Evolutionary conservation across 2,113 vertebrate species (phyloP), one percentile per base, ranked within the genome.

Genomic region (Hydropotes inermis): DNA sequence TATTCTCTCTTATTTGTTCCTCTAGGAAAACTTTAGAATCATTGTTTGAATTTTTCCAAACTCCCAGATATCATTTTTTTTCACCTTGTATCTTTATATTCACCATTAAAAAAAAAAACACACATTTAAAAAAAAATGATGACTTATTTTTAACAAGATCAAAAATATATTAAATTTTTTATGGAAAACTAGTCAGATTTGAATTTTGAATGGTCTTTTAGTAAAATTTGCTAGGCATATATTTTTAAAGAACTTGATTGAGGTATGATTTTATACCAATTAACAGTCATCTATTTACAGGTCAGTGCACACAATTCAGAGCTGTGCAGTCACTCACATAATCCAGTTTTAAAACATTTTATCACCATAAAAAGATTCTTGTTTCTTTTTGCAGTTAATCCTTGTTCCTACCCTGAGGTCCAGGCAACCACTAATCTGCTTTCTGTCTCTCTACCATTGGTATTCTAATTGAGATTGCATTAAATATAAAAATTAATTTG

Each of bases 241-340:
- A 67, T 94, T 96, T 79, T 96, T 30, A 96, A 97, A 94, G 57
- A 3, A 95, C 23, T 55, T 61, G 57, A 82, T 87, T 50, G 50
- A 89, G 54, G n/a, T 89, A 83, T 50, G 25, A 47, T 60, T 74
- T 89, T 87, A 64, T 47, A 47, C 70, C 25, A 33, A 19, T 58
- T 50, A 87, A 76, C 36, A 45, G 12, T 57, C 60, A 61, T 50
- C 6, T 74, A 33, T 52, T 89, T 74, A 43, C 33, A 60, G 14
- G 36, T 36, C 55, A 76, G 14, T 55, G 36, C 27, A 28, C 27
- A 57, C 45, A 85, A 19, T 45, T 74, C 79, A 93, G 54, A 86
- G 21, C 64, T 28, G 21, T 30, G 23, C n/a, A 93, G 21, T 5
- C 11, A 52, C 17, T 30, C 47, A 52, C 50, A 39, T 10, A 85